These are phyloP conservation scores for Lepidotrigona ventralis DNA, from an alignment of 1,140 invertebrate species.

Conservation along the genomic window DNA sequence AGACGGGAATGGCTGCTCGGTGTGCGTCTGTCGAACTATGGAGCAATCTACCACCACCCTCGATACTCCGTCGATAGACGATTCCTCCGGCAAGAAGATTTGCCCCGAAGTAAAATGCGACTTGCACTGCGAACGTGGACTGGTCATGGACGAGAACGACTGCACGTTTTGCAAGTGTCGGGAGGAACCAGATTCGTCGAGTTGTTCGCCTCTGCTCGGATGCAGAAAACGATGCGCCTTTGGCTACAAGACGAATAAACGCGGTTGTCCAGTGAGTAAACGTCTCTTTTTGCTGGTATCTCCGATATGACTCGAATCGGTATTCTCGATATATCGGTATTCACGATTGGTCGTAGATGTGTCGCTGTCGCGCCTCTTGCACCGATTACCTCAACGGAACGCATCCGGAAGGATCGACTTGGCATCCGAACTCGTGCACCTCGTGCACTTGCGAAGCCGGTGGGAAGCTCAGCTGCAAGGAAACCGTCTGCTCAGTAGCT, in stretches of 20 bases:
- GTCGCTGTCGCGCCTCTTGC: conserved; percentile 72
- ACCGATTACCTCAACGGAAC: conserved; percentile 71
- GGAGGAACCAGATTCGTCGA: conserved; percentile 51
- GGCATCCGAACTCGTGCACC: conserved; percentile 72
- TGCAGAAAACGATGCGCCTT: conserved; percentile 73
- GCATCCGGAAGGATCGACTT: conserved; percentile 71
- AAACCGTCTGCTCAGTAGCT: conserved; percentile 72
- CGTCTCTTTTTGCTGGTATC: neutral
- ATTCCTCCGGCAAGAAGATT: conserved; percentile 45
- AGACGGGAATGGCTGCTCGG: conserved; percentile 68
- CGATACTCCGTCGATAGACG: conserved; percentile 30
- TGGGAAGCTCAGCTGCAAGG: conserved; percentile 73
- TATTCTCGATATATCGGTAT: neutral
- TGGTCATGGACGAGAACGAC: conserved; percentile 73
- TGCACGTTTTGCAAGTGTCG: conserved; percentile 74
- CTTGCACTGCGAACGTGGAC: conserved; percentile 70
- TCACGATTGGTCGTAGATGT: conserved; percentile 63
- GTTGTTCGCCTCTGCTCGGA: conserved; percentile 63
- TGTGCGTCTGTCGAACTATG: conserved; percentile 65
- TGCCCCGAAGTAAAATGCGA: conserved; percentile 73
- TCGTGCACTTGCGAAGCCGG: conserved; percentile 71
- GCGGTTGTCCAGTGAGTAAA: conserved; percentile 70
- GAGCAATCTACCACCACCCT: conserved; percentile 11
- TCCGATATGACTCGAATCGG: too few species aligned
- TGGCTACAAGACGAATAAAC: conserved; percentile 73